Conservation (phyloP, 2,888 invertebrate genomes). For the Notodonta dromedarius region DNA sequence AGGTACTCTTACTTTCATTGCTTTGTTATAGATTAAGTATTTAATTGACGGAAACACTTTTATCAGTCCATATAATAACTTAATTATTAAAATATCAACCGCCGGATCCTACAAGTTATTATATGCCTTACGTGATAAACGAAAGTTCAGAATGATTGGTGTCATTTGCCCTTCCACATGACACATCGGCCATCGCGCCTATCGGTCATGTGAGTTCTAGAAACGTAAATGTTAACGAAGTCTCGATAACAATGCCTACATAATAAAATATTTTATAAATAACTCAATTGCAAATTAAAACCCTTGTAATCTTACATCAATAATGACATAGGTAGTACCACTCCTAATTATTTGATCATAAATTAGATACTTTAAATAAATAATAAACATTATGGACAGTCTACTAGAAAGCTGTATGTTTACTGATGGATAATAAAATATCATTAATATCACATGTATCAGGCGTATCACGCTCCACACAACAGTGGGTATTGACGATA, state of each 20-base stretch:
- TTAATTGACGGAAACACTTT: no score
- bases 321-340: no score
- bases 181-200: slow-evolving; percentile 4
- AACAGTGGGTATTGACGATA: no score
- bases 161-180: slow-evolving; percentile 2
- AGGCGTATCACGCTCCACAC: no score
- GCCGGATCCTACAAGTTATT: neutral
- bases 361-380: no score
- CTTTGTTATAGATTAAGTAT: no score
- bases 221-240: neutral
- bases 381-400: no score
- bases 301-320: neutral
- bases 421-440: no score
- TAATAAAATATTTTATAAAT: neutral
- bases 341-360: no score
- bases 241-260: neutral
- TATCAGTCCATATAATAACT: neutral
- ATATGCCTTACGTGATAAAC: neutral
- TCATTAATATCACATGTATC: no score
- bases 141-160: neutral
- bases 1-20: no score
- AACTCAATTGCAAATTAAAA: neutral
- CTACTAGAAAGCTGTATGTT: no score
- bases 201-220: slow-evolving; percentile 6
- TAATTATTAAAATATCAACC: neutral